These are phyloP conservation scores for Leptobrachium leishanense DNA, from an alignment of 2,113 vertebrate genomes.

Conservation along the genomic window DNA sequence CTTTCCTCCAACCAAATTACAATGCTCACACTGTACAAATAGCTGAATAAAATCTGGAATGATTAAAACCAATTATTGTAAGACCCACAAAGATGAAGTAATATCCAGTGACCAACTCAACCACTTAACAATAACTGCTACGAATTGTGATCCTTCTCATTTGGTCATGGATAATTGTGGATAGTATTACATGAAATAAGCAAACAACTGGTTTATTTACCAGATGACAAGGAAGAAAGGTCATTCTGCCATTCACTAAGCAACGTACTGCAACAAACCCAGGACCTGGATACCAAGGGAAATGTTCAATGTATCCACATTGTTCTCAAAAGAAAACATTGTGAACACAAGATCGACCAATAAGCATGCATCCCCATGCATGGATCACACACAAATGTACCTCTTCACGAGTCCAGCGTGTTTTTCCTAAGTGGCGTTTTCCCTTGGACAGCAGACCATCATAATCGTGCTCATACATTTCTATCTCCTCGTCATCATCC, in stretches of 20 bases:
- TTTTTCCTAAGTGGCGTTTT: constrained; percentile 95
- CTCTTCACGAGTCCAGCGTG: constrained; percentile 96
- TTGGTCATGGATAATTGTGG: background rate
- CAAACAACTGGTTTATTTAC: constrained; percentile 1
- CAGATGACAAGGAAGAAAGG: constrained; percentile 23
- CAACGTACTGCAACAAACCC: constrained; percentile 38
- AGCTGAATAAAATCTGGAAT: background rate
- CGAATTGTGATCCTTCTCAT: background rate
- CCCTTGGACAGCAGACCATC: constrained; percentile 89
- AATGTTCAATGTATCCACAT: background rate
- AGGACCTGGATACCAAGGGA: constrained; percentile 9
- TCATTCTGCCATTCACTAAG: constrained; percentile 20
- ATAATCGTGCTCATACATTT: constrained; percentile 96
- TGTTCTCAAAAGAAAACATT: constrained; percentile 1
- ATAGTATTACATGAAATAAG: constrained; percentile 10
- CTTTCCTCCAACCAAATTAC: too few species aligned
- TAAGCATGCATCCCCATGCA: background rate
- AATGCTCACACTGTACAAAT: background rate
- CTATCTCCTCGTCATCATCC: constrained; percentile 93
- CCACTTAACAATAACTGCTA: background rate
- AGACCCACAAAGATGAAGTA: background rate
- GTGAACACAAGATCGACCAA: background rate
- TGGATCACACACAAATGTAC: constrained; percentile 61
- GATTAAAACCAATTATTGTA: background rate
- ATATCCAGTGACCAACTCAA: background rate